Base-by-base conservation (phyloP, 2,888 invertebrate genomes). In the Gryllus longicercus region DNA sequence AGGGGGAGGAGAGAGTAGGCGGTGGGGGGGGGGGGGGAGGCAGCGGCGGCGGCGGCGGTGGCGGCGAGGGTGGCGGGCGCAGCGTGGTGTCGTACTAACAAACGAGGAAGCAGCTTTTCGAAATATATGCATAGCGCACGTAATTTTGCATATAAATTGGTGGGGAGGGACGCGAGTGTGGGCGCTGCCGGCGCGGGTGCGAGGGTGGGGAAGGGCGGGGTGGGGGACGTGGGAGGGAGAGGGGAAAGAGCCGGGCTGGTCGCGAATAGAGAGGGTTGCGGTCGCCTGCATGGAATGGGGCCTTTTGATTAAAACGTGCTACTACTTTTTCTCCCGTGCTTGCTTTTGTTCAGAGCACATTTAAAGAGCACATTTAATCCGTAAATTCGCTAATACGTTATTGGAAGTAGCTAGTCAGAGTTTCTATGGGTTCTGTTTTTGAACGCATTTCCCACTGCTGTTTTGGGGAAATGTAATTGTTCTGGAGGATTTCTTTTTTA, bases 221-320 rank as follows among this genome's bases (percentile, higher is more conserved):
- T n/a, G n/a, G n/a, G n/a, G n/a, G 63, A 63, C 63, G 11, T 63
- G 14, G 63, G 14, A 63, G 63, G 38, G n/a, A n/a, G n/a, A n/a
- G 63, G 63, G 63, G 38, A 38, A 38, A 38, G 38, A 38, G 38
- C 38, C 38, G 38, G 8, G 38, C 38, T 38, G 38, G 38, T 38
- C 38, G 38, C 38, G 38, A 38, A 38, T 38, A 38, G 38, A 38
- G 38, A 38, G 14, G 63, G 63, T 63, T 63, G 63, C n/a, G 63
- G 63, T 63, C 63, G 63, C 63, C 63, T 63, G 63, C 63, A 63
- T n/a, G n/a, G 63, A 63, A 63, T 63, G n/a, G 63, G 63, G n/a
- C 16, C 63, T 16, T 63, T 63, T 63, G 63, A 63, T 63, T 63
- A 63, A 63, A 63, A 63, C 63, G 63, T 63, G 38, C 63, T 63